Evolutionary conservation across 1,140 invertebrate species (phyloP), one percentile per base, ranked within the genome.

Genomic region (Micrasema minimum): DNA sequence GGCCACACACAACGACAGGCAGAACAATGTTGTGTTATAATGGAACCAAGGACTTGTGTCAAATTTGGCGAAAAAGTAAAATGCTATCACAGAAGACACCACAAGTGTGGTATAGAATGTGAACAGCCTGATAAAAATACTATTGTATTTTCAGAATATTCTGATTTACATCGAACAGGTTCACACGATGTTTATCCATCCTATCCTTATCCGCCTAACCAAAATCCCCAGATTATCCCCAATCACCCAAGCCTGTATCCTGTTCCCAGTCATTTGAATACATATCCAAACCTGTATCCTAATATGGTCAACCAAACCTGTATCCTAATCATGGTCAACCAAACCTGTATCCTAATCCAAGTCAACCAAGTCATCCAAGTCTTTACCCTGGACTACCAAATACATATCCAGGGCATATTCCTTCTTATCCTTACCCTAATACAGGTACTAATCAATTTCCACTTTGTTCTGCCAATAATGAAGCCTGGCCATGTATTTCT

Each of bases 31-130:
- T 65, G 61, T 14, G 43, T 65, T 1, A 50, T 65, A 1, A 48
- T 48, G 23, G 61, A 46, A 9, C 41, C 61, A 12, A 7, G 43
- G 2, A 20, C 16, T 12, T 65, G 61, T 48, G n/a, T 14, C 0
- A 23, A 12, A 22, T 12, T 14, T 48, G 61, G 43, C n/a, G 16
- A 65, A 12, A 65, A 61, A 61, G 14, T 45, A 0, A 48, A 46
- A 48, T 65, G 61, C 43, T 46, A 0, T 18, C 38, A 65, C 3
- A 48, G 45, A 35, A 65, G 61, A 31, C 26, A 46, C 43, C 61
- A 65, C 43, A 31, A 26, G 14, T 65, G 61, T 11, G 61, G 61
- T n/a, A 20, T 3, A 1, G 38, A 65, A 14, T 65, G 61, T 45
- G 14, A 6, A 18, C 12, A 18, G 14, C 20, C 0, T 20, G 38